A percentile compares a stretch with the other conserved stretches of the same genome.
phyloP scores from a whole-genome alignment of 2,797 vertebrate genomes.

The Ceyx erithaca region DNA sequence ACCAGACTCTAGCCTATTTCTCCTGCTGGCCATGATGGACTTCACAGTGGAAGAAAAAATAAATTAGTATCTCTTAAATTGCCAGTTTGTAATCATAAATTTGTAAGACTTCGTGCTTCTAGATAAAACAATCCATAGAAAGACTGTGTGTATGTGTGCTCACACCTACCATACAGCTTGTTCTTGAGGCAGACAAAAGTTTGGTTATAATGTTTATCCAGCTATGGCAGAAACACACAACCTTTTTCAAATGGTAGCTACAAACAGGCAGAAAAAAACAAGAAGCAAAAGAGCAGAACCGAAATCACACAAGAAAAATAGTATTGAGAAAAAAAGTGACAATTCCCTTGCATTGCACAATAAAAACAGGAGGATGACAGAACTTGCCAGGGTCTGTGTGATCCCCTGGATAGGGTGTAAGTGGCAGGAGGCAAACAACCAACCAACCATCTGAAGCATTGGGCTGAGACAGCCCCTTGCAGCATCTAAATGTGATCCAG shows the following conservation, averaged over 20 bases:
- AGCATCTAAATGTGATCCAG: not conserved
- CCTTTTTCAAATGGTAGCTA: not conserved
- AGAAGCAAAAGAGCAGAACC: not conserved
- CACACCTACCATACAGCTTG: not conserved
- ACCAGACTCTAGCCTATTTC: constrained; percentile 46
- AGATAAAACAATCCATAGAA: not conserved
- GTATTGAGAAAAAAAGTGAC: not conserved
- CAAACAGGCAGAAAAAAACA: not conserved
- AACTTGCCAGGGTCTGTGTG: not conserved
- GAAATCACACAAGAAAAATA: not conserved
- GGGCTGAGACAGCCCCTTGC: not conserved
- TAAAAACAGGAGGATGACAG: not conserved
- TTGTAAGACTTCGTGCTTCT: not conserved
- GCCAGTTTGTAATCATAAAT: not conserved
- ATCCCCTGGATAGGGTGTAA: not conserved
- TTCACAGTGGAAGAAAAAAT: not conserved
- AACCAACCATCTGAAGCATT: not conserved
- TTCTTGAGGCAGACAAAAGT: not conserved
- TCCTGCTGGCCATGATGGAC: not conserved
- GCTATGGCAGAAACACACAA: not conserved
- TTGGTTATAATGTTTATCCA: not conserved
- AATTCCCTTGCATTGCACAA: not conserved
- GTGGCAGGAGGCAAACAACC: not conserved
- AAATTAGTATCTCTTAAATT: not conserved
- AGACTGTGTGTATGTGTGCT: not conserved